phyloP scores from a whole-genome alignment of 1,140 invertebrate species.

The Campodea augens region DNA sequence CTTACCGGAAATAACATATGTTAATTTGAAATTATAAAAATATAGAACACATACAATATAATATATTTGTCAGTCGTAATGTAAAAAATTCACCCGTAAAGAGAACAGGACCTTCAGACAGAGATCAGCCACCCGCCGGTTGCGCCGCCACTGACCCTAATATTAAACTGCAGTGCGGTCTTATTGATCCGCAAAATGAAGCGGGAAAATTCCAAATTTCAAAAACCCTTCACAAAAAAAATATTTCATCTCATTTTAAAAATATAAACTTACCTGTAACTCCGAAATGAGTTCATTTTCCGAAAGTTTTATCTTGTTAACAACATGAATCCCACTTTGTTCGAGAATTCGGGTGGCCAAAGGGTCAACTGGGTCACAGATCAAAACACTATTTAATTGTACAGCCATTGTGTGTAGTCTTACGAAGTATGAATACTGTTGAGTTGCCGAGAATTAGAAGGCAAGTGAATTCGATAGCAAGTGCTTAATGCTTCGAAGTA shows the following conservation, averaged over 20 bases:
- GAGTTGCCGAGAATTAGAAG: too few relatives aligned
- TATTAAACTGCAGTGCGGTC: neutral
- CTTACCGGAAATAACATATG: too few relatives aligned
- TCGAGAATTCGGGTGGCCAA: conserved; percentile 62
- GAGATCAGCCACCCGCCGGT: neutral
- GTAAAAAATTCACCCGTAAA: too few relatives aligned
- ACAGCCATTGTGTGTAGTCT: conserved; percentile 26
- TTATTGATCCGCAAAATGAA: neutral
- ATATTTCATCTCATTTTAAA: neutral
- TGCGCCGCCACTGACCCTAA: neutral
- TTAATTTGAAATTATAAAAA: too few relatives aligned
- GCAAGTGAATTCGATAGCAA: too few relatives aligned
- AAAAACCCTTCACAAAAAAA: neutral
- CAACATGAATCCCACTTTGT: conserved; percentile 55
- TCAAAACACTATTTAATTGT: conserved; percentile 44
- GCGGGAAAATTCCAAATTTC: neutral
- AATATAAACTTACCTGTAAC: conserved; percentile 46
- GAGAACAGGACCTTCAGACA: neutral
- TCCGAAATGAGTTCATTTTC: conserved; percentile 66
- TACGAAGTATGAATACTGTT: too few relatives aligned
- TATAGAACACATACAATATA: too few relatives aligned
- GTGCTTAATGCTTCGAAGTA: too few relatives aligned
- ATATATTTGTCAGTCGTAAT: too few relatives aligned
- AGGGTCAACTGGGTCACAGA: conserved; percentile 78
- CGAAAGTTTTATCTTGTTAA: conserved; percentile 58